Evolutionary conservation across 1,140 invertebrate species (phyloP).

Genomic region (Heliconius hewitsoni): DNA sequence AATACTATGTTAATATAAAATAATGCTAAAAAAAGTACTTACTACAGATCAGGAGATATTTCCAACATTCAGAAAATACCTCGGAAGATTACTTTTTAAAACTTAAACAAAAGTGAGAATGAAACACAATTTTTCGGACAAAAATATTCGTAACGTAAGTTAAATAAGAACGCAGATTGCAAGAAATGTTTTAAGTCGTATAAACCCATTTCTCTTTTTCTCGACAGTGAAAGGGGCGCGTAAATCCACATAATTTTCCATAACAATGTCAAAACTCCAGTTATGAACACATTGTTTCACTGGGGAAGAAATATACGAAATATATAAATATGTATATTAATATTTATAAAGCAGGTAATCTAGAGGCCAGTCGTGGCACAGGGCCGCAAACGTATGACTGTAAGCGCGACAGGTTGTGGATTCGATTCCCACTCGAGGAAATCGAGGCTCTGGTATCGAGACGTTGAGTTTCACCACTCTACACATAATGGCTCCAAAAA

Average conservation of each 20-base stretch:
- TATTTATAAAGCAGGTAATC: neutral
- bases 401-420: too few relatives aligned
- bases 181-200: slow-evolving; percentile 59
- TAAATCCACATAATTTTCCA: slow-evolving; percentile 46
- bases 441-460: too few relatives aligned
- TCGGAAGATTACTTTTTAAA: neutral
- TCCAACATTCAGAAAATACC: neutral
- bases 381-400: too few relatives aligned
- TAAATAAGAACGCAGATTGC: slow-evolving; percentile 52
- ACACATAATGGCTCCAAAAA: too few relatives aligned
- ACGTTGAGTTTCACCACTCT: too few relatives aligned
- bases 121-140: slow-evolving; percentile 27
- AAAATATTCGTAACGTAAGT: slow-evolving; percentile 60
- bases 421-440: too few relatives aligned
- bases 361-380: too few relatives aligned
- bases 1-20: too few relatives aligned
- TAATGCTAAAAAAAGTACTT: neutral
- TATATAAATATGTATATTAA: neutral
- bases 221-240: slow-evolving; percentile 45
- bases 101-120: slow-evolving; percentile 18
- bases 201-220: slow-evolving; percentile 57
- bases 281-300: slow-evolving; percentile 28
- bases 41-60: neutral
- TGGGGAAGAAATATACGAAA: slow-evolving; percentile 35
- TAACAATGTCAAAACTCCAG: slow-evolving; percentile 50